phyloP scores from a whole-genome alignment of 2,113 vertebrate genomes.

The Deroptyus accipitrinus region DNA sequence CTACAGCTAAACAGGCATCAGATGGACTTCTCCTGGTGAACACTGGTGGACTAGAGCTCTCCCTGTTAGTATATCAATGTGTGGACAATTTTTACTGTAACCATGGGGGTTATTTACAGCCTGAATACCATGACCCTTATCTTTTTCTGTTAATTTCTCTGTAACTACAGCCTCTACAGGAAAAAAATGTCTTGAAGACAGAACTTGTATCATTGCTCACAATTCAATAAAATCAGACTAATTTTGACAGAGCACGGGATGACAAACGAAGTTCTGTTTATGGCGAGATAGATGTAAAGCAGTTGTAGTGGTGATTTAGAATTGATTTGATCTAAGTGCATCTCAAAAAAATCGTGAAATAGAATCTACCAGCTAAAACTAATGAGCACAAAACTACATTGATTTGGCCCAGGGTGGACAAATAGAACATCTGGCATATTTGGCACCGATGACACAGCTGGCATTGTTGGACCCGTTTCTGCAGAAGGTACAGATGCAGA shows the following conservation, averaged over 20 bases:
- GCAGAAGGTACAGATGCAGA: conserved; percentile 98
- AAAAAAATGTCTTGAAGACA: conserved; percentile 21
- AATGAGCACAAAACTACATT: conserved; percentile 94
- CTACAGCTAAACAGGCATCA: not conserved
- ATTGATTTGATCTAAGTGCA: conserved; percentile 76
- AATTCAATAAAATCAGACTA: conserved; percentile 52
- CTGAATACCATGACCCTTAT: conserved; percentile 40
- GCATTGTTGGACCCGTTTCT: conserved; percentile 95
- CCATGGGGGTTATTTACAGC: conserved; percentile 46
- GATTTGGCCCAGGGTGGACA: conserved; percentile 97
- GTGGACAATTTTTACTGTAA: conserved; percentile 45
- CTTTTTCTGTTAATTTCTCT: conserved; percentile 29
- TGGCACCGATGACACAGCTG: conserved; percentile 92
- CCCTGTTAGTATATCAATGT: conserved; percentile 11
- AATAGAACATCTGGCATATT: conserved; percentile 99
- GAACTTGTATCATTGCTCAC: not conserved
- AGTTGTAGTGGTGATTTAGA: conserved; percentile 70
- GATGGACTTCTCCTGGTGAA: not conserved
- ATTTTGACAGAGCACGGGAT: not conserved
- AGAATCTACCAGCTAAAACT: conserved; percentile 93
- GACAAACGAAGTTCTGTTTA: conserved; percentile 63
- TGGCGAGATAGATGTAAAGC: conserved; percentile 61
- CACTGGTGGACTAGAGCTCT: not conserved
- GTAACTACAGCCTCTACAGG: conserved; percentile 12
- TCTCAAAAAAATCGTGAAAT: conserved; percentile 83